phyloP scores from a whole-genome alignment of 2,113 vertebrate species.

The Promerops cafer region DNA sequence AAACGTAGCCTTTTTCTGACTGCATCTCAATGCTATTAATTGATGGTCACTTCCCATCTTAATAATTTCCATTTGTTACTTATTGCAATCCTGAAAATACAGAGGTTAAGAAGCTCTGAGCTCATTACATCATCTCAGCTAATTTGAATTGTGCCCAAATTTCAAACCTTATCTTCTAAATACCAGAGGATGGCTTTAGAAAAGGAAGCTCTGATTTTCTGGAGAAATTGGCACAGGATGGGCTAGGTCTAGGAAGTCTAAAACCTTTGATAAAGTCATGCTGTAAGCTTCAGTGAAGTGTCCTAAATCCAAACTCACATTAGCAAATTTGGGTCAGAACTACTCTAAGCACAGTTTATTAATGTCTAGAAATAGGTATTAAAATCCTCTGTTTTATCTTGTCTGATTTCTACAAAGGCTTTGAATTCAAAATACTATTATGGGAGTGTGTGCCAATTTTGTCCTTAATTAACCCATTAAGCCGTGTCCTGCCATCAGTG shows the following conservation, averaged over 20 bases:
- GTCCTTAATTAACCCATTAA: background rate
- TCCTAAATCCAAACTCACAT: background rate
- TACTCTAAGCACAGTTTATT: background rate
- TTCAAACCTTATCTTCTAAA: background rate
- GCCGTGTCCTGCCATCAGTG: background rate
- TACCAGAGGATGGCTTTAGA: background rate
- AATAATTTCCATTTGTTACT: background rate
- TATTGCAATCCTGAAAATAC: background rate
- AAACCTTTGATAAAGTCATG: background rate
- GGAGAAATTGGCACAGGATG: background rate
- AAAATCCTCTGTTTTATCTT: conserved; percentile 1
- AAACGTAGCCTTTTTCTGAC: background rate
- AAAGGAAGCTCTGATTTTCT: background rate
- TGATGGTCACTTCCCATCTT: background rate
- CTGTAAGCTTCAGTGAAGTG: background rate
- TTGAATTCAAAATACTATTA: background rate
- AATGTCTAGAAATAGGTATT: background rate
- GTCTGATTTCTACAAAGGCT: background rate
- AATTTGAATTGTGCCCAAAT: background rate
- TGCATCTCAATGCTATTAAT: background rate
- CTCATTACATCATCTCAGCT: background rate
- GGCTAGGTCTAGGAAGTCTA: background rate
- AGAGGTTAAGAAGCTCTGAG: background rate
- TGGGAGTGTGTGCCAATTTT: background rate
- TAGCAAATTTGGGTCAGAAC: conserved; percentile 18